These are phyloP conservation scores for Chrysodeixis includens DNA, from an alignment of 2,888 invertebrate genomes.

Conservation along the genomic window DNA sequence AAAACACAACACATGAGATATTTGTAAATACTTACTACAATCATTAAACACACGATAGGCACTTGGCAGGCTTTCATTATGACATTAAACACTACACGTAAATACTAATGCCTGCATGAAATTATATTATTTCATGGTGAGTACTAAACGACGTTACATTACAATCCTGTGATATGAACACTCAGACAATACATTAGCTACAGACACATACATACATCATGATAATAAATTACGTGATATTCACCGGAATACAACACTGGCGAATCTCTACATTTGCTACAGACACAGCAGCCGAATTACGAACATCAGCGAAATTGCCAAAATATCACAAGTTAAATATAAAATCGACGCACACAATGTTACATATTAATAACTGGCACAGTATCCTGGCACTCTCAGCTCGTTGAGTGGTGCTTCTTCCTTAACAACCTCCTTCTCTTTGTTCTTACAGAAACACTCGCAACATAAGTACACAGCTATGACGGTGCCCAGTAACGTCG, in stretches of 20 bases:
- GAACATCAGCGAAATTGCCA: constrained; percentile 16
- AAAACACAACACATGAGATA: constrained; percentile 16
- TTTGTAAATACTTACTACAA: constrained; percentile 15
- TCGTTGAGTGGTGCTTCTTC: constrained; percentile 74
- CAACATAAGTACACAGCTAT: constrained; percentile 72
- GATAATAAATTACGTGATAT: constrained; percentile 2
- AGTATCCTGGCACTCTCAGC: constrained; percentile 67
- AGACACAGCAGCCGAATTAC: constrained; percentile 1
- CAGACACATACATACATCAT: constrained; percentile 2
- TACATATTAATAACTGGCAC: constrained; percentile 65
- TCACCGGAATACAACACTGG: background rate
- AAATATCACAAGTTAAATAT: constrained; percentile 6
- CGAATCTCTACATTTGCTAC: background rate
- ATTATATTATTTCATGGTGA: background rate
- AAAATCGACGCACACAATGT: constrained; percentile 2
- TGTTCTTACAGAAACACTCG: constrained; percentile 71
- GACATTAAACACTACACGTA: background rate
- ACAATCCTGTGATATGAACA: constrained; percentile 10
- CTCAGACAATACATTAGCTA: constrained; percentile 6
- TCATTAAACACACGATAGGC: constrained; percentile 40
- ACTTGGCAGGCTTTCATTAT: constrained; percentile 25
- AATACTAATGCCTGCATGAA: background rate
- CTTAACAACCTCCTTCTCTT: constrained; percentile 64
- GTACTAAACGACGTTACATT: background rate
- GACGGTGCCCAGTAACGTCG: constrained; percentile 71